Conservation (phyloP, 2,113 vertebrate species). For the Aepyceros melampus region DNA sequence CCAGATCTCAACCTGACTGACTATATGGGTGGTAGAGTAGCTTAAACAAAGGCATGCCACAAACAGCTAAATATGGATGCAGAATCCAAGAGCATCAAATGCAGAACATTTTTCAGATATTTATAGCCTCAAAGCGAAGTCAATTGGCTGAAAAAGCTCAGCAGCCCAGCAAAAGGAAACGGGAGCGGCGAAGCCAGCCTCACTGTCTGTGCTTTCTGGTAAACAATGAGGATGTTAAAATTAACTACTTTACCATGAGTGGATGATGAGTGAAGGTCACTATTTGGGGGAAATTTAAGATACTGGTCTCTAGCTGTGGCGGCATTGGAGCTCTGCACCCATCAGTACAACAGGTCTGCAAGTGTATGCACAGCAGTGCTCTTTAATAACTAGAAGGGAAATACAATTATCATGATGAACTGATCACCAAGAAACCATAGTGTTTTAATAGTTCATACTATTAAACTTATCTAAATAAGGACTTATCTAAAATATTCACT, state of each 20-base stretch:
- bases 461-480: too few relatives aligned
- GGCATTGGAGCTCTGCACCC: not conserved
- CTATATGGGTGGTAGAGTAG: constrained; percentile 68
- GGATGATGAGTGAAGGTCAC: constrained; percentile 51
- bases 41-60: constrained; percentile 77
- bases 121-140: constrained; percentile 83
- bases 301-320: not conserved
- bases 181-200: constrained; percentile 73
- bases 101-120: constrained; percentile 78
- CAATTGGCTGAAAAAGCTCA: constrained; percentile 80
- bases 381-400: not conserved
- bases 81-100: constrained; percentile 80
- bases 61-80: constrained; percentile 81
- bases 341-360: not conserved
- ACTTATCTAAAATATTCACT: constrained; percentile 26
- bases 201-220: constrained; percentile 77
- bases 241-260: constrained; percentile 75
- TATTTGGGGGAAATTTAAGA: constrained; percentile 33
- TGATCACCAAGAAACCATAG: not conserved
- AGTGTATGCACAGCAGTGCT: accelerated
- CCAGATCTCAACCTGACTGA: constrained; percentile 69
- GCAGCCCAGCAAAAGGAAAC: constrained; percentile 72
- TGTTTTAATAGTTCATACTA: not conserved
- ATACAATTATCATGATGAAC: not conserved
- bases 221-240: constrained; percentile 80